Conservation (phyloP, 2,797 vertebrate genomes). For the Gymnopithys bicolor region DNA sequence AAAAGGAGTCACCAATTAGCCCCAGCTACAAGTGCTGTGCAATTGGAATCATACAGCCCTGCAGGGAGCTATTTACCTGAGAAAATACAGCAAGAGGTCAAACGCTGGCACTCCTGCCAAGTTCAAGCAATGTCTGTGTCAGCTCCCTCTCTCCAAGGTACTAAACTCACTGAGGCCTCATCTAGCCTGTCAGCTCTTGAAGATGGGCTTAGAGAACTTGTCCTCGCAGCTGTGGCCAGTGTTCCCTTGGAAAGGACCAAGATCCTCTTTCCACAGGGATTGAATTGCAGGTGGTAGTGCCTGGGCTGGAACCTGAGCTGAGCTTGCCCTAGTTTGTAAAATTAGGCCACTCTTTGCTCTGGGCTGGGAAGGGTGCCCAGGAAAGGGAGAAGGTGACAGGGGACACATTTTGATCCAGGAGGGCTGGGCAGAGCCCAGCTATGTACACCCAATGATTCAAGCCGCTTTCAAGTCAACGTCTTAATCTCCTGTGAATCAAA, state of each 20-base stretch:
- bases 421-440: neutral
- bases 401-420: neutral
- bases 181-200: slow-evolving; percentile 34
- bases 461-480: neutral
- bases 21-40: neutral
- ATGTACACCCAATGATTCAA: neutral
- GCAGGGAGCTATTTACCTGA: slow-evolving; percentile 12
- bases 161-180: neutral
- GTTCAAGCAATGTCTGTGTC: slow-evolving; percentile 42
- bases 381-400: slow-evolving; percentile 26
- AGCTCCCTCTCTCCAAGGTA: slow-evolving; percentile 41
- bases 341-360: slow-evolving; percentile 34
- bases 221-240: neutral
- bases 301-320: slow-evolving; percentile 54
- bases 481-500: slow-evolving; percentile 18
- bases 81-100: slow-evolving; percentile 36
- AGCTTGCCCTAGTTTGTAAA: slow-evolving; percentile 5
- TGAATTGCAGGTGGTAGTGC: neutral
- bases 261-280: slow-evolving; percentile 36
- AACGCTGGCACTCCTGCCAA: neutral
- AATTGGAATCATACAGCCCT: slow-evolving; percentile 26
- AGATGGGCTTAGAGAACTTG: slow-evolving; percentile 12
- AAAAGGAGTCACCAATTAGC: slow-evolving; percentile 64
- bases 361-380: neutral
- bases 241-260: slow-evolving; percentile 52